Evolutionary conservation across 2,888 invertebrate genomes (phyloP).

Genomic region (Isoperla grammatica): DNA sequence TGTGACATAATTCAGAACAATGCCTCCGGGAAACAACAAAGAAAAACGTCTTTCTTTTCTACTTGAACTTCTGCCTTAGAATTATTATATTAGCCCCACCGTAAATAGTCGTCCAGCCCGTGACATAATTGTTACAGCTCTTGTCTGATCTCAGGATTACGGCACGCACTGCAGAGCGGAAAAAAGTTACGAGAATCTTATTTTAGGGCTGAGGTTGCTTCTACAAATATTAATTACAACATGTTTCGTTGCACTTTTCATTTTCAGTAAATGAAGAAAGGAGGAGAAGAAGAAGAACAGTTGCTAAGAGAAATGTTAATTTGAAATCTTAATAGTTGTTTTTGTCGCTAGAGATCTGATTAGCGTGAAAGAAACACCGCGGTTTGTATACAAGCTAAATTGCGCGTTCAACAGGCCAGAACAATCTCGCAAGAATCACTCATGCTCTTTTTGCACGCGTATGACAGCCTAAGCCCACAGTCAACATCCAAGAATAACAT

Average conservation of each 20-base stretch:
- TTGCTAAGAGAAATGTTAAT: constrained; percentile 21
- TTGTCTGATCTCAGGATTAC: constrained; percentile 16
- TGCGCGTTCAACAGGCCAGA: too few relatives aligned
- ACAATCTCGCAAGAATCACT: too few relatives aligned
- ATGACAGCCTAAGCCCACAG: too few relatives aligned
- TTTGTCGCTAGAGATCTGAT: too few relatives aligned
- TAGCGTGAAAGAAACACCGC: too few relatives aligned
- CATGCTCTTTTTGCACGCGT: too few relatives aligned
- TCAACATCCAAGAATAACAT: too few relatives aligned
- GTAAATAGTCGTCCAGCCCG: constrained; percentile 24
- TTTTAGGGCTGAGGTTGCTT: constrained; percentile 8
- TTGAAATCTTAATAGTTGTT: constrained; percentile 7
- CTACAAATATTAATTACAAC: constrained; percentile 25
- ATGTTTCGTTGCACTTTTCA: constrained; percentile 27
- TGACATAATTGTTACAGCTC: constrained; percentile 22
- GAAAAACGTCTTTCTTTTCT: constrained; percentile 22
- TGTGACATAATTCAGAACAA: constrained; percentile 19
- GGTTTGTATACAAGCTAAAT: too few relatives aligned
- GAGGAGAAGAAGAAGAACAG: constrained; percentile 1
- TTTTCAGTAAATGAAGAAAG: constrained; percentile 10
- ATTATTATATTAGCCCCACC: constrained; percentile 23
- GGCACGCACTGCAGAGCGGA: constrained; percentile 25
- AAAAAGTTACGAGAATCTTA: constrained; percentile 19
- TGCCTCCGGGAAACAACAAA: constrained; percentile 20
- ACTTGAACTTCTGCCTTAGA: constrained; percentile 4